phyloP scores from a whole-genome alignment of 2,113 vertebrate genomes.

The Charadrius vociferus region DNA sequence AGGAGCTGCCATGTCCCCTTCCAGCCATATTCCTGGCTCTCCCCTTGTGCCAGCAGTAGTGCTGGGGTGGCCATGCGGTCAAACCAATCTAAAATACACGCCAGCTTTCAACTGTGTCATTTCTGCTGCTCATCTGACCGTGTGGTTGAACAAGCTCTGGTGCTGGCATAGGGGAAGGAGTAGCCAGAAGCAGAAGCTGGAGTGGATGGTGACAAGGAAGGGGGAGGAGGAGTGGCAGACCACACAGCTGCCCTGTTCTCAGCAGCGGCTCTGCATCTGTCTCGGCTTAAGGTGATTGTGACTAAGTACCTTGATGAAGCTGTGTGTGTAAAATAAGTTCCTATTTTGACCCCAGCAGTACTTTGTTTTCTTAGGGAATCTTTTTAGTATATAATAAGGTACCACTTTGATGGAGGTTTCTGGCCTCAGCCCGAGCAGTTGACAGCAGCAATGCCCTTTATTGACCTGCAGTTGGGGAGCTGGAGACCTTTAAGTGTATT shows the following conservation, averaged over 20 bases:
- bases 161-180: not conserved
- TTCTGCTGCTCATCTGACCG: no score
- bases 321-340: not conserved
- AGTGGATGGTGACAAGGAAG: not conserved
- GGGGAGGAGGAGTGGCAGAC: not conserved
- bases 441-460: not conserved
- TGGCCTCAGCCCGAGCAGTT: not conserved
- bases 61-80: no score
- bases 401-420: not conserved
- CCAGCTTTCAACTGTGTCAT: no score
- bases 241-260: not conserved
- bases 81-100: no score
- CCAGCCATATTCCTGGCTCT: no score
- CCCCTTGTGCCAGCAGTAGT: no score
- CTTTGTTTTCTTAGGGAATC: not conserved
- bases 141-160: no score
- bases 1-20: no score
- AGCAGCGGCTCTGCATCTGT: not conserved
- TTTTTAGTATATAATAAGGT: not conserved
- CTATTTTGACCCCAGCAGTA: not conserved
- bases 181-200: not conserved
- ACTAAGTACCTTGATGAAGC: not conserved
- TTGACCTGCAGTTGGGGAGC: not conserved
- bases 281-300: fast-evolving
- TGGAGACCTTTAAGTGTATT: not conserved